Percentiles rank a stretch among this genome's conserved stretches.
These are phyloP conservation scores for Spea hammondii DNA, from an alignment of 2,797 vertebrate species.

Conservation along the genomic window DNA sequence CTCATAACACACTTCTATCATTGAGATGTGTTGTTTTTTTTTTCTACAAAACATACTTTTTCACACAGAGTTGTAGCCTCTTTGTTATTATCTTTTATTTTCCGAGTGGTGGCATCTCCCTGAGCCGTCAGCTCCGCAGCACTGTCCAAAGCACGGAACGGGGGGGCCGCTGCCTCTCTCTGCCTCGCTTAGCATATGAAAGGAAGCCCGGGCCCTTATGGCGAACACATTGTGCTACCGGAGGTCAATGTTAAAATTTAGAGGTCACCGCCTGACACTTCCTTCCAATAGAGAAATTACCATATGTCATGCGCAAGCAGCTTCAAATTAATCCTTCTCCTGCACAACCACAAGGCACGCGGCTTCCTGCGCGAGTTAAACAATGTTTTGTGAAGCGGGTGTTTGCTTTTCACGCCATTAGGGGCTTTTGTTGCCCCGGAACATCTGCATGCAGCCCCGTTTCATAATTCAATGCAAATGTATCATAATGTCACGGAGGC, in stretches of 20 bases:
- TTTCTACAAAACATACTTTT: too few species aligned
- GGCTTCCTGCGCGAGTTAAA: conserved; percentile 66
- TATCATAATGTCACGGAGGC: conserved; percentile 56
- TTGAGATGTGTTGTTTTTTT: too few species aligned
- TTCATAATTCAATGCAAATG: conserved; percentile 58
- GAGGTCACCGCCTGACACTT: conserved; percentile 74
- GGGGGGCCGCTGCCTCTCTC: conserved; percentile 34
- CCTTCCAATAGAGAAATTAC: conserved; percentile 74
- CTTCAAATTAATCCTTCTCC: conserved; percentile 73
- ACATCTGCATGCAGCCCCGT: conserved; percentile 67
- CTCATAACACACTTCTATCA: too few species aligned
- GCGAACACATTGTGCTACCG: conserved; percentile 61
- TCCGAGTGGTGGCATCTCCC: conserved; percentile 29
- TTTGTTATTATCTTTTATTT: not conserved
- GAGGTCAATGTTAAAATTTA: conserved; percentile 64
- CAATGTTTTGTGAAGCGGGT: conserved; percentile 62
- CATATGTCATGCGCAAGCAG: conserved; percentile 81
- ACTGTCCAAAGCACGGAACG: conserved; percentile 48
- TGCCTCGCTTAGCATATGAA: conserved; percentile 66
- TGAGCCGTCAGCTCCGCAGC: conserved; percentile 25
- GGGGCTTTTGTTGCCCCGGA: conserved; percentile 61
- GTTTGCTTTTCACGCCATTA: conserved; percentile 65
- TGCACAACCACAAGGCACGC: conserved; percentile 72
- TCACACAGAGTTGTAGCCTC: not conserved
- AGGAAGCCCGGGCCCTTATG: conserved; percentile 65